phyloP scores from a whole-genome alignment of 2,888 invertebrate species.

The Cheilosia urbana region DNA sequence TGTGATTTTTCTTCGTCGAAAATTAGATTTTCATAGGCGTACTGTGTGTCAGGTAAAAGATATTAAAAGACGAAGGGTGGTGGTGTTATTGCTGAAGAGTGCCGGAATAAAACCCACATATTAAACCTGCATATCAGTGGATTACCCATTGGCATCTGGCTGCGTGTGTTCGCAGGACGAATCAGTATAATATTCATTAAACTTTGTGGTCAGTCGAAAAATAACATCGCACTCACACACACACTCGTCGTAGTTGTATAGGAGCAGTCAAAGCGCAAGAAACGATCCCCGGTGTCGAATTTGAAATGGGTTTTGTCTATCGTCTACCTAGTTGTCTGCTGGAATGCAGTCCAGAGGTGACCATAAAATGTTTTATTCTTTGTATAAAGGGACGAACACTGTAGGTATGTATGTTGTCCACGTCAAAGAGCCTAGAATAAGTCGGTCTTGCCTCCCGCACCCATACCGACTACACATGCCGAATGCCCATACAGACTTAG shows the following conservation, averaged over 20 bases:
- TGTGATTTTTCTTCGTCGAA: slow-evolving; percentile 65
- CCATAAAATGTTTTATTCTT: slow-evolving; percentile 65
- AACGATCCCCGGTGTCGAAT: slow-evolving; percentile 59
- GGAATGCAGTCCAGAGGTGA: slow-evolving; percentile 45
- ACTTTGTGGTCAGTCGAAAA: slow-evolving; percentile 72
- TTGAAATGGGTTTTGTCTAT: slow-evolving; percentile 46
- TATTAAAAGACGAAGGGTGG: slow-evolving; percentile 65
- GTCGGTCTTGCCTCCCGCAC: neutral
- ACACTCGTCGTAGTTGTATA: slow-evolving; percentile 11
- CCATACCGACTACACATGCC: neutral
- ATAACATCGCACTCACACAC: slow-evolving; percentile 53
- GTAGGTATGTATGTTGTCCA: slow-evolving; percentile 29
- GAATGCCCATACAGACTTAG: neutral
- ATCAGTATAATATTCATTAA: slow-evolving; percentile 72
- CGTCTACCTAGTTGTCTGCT: slow-evolving; percentile 17
- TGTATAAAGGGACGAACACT: slow-evolving; percentile 12
- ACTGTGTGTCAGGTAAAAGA: slow-evolving; percentile 69
- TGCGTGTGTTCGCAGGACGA: slow-evolving; percentile 27
- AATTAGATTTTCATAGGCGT: slow-evolving; percentile 73
- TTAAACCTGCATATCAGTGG: slow-evolving; percentile 50
- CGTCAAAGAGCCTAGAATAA: slow-evolving; percentile 34
- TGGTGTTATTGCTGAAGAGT: slow-evolving; percentile 48
- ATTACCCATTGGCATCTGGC: slow-evolving; percentile 30
- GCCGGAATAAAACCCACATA: slow-evolving; percentile 40
- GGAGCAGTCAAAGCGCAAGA: slow-evolving; percentile 32